A percentile compares a stretch with the other conserved stretches of the same genome.
Conservation (phyloP, 2,888 invertebrate species). For the Bombylius discolor region DNA sequence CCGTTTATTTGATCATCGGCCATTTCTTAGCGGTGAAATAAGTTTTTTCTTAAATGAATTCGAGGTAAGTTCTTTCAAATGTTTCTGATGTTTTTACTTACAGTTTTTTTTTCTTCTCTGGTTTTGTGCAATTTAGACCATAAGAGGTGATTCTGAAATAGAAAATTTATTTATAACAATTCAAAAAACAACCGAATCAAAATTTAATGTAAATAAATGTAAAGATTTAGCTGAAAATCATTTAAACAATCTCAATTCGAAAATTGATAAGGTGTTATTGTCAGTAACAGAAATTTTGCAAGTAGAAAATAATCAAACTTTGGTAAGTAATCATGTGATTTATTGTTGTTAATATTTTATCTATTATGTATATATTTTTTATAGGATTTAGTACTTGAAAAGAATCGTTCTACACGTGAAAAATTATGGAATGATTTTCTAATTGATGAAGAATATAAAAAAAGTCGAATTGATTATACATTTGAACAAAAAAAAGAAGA, state of each 20-base stretch:
- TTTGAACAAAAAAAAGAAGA: constrained; percentile 70
- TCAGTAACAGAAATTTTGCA: constrained; percentile 49
- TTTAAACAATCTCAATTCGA: constrained; percentile 48
- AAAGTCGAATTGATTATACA: constrained; percentile 59
- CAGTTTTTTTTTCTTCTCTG: constrained; percentile 11
- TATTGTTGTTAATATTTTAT: not conserved
- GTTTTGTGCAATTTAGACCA: constrained; percentile 43
- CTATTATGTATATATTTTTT: constrained; percentile 14
- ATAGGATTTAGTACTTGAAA: constrained; percentile 38
- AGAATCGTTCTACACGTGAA: constrained; percentile 41
- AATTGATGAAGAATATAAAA: constrained; percentile 64
- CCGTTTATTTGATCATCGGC: constrained; percentile 74
- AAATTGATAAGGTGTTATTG: constrained; percentile 50
- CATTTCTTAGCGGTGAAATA: constrained; percentile 76
- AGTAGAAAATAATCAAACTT: constrained; percentile 43
- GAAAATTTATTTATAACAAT: constrained; percentile 63
- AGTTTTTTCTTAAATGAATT: constrained; percentile 71
- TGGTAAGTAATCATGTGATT: constrained; percentile 34
- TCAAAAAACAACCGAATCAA: constrained; percentile 64
- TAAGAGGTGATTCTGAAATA: constrained; percentile 65
- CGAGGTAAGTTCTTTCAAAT: constrained; percentile 47
- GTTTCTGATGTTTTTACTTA: constrained; percentile 2
- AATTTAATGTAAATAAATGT: constrained; percentile 58
- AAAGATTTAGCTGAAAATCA: constrained; percentile 46
- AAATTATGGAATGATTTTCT: constrained; percentile 61